Evolutionary conservation across 2,797 vertebrate species (phyloP).

Genomic region (Parambassis ranga): DNA sequence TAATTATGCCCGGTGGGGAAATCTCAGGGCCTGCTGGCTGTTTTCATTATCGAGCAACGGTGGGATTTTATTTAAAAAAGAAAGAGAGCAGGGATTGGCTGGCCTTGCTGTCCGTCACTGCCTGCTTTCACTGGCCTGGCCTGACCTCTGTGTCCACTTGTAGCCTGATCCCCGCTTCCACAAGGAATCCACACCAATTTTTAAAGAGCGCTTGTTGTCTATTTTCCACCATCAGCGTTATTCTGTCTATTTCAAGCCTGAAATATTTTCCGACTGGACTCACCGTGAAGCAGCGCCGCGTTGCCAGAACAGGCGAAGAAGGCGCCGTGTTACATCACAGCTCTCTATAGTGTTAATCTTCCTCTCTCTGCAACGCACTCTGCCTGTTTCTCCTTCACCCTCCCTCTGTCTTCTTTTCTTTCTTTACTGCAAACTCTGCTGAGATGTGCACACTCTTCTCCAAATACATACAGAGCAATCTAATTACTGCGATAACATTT

Average conservation of each 20-base stretch:
- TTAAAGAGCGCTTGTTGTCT: constrained; percentile 54
- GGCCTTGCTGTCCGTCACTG: constrained; percentile 14
- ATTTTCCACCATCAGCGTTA: constrained; percentile 38
- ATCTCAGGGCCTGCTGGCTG: constrained; percentile 18
- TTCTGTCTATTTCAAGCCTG: constrained; percentile 46
- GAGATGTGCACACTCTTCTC: constrained; percentile 47
- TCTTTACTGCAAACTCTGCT: constrained; percentile 47
- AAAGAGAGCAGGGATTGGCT: constrained; percentile 19
- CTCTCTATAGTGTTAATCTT: constrained; percentile 59
- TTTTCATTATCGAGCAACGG: constrained; percentile 36
- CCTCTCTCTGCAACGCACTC: constrained; percentile 4
- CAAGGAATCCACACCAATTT: constrained; percentile 36
- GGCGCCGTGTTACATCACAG: constrained; percentile 57
- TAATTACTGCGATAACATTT: constrained; percentile 77
- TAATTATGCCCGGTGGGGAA: constrained; percentile 60
- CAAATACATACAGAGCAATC: constrained; percentile 68
- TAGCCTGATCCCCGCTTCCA: constrained; percentile 46
- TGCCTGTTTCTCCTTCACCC: constrained; percentile 16
- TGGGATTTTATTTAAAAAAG: not conserved
- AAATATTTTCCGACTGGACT: constrained; percentile 57
- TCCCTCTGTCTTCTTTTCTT: constrained; percentile 16
- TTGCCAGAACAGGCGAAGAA: constrained; percentile 46
- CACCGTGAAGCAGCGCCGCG: constrained; percentile 22
- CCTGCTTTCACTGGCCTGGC: not conserved
- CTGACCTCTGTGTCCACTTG: constrained; percentile 41